These are phyloP conservation scores for Leiothrix lutea DNA, from an alignment of 2,113 vertebrate genomes.

Conservation along the genomic window DNA sequence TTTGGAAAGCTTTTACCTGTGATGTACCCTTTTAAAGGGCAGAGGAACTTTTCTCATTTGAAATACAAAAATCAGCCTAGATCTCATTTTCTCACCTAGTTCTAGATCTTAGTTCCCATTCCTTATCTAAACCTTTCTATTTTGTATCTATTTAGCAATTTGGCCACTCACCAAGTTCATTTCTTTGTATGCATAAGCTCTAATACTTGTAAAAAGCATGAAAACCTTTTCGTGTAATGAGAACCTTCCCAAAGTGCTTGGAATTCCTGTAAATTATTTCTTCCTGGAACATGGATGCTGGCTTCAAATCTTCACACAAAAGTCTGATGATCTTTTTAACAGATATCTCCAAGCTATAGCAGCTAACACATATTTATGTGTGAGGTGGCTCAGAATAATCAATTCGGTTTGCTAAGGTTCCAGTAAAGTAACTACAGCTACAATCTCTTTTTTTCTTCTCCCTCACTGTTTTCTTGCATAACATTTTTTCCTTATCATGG, in stretches of 20 bases:
- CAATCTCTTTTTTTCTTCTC: background rate
- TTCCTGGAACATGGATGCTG: background rate
- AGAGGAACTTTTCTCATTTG: background rate
- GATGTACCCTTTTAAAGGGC: background rate
- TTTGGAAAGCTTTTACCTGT: background rate
- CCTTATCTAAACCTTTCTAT: background rate
- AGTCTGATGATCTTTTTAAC: background rate
- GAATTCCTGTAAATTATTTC: background rate
- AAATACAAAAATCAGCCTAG: background rate
- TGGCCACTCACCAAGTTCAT: background rate
- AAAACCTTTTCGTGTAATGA: background rate
- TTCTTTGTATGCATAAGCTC: background rate
- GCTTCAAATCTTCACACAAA: background rate
- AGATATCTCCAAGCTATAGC: conserved; percentile 42
- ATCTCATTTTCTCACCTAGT: background rate
- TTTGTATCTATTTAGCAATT: background rate
- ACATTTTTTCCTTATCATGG: conserved; percentile 41
- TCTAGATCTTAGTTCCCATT: background rate
- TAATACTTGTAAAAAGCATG: background rate
- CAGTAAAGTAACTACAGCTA: conserved; percentile 30
- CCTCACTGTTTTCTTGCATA: conserved; percentile 25
- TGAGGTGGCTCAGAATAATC: conserved; percentile 53
- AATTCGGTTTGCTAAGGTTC: conserved; percentile 55
- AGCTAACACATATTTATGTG: conserved; percentile 18
- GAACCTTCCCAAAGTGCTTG: background rate